These are phyloP conservation scores for Dynastes maya DNA, from an alignment of 2,888 invertebrate genomes.

Conservation along the genomic window DNA sequence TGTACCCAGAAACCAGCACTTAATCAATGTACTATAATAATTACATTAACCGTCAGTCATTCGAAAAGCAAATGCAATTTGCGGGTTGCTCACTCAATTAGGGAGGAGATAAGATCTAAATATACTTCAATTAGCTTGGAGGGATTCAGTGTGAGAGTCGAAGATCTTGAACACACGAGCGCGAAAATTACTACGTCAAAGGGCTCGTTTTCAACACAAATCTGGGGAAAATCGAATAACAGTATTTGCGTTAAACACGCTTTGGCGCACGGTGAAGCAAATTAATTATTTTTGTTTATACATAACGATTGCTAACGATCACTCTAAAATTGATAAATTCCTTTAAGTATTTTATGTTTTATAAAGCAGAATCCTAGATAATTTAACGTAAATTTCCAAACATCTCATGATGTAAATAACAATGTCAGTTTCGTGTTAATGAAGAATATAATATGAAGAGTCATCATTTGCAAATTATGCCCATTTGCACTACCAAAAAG, in stretches of 20 bases:
- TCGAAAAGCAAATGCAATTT: conserved; percentile 56
- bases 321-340: background rate
- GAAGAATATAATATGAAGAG: no score
- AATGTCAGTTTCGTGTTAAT: no score
- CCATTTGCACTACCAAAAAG: no score
- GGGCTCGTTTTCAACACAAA: conserved; percentile 21
- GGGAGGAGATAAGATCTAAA: conserved; percentile 52
- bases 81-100: conserved; percentile 52
- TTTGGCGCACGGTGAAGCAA: background rate
- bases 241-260: background rate
- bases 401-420: no score
- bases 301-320: background rate
- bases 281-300: conserved; percentile 1
- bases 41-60: conserved; percentile 54
- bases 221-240: conserved; percentile 27
- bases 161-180: background rate
- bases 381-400: no score
- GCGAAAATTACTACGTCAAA: conserved; percentile 28
- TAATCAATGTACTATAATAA: conserved; percentile 55
- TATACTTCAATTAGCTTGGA: conserved; percentile 47
- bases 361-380: no score
- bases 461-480: no score
- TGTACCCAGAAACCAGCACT: conserved; percentile 19
- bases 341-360: no score
- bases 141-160: conserved; percentile 8